A percentile compares a stretch with the other conserved stretches of the same genome.
Evolutionary conservation across 2,888 invertebrate species (phyloP).

Genomic region (Nyleta sp.): DNA sequence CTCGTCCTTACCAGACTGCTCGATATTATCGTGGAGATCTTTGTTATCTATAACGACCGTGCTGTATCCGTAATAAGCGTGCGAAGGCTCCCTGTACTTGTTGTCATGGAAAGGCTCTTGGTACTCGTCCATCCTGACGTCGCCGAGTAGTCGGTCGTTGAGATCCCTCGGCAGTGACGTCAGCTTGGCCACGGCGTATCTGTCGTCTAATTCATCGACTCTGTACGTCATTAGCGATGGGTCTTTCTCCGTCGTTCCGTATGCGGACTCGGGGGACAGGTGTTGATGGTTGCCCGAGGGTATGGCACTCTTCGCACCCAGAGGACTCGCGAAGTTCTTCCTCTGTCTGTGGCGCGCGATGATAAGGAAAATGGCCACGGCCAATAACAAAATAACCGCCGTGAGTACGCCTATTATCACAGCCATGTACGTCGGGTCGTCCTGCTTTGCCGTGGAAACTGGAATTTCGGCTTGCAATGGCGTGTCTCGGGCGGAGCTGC

Average conservation of each 20-base stretch:
- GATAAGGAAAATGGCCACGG: conserved; percentile 85
- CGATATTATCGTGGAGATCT: conserved; percentile 81
- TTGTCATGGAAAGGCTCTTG: conserved; percentile 81
- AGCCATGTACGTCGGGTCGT: conserved; percentile 84
- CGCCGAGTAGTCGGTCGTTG: conserved; percentile 80
- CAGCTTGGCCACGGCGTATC: conserved; percentile 79
- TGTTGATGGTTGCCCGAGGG: conserved; percentile 81
- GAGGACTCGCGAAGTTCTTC: conserved; percentile 83
- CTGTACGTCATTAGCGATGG: conserved; percentile 84
- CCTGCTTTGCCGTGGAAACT: conserved; percentile 82
- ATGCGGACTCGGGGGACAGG: conserved; percentile 84
- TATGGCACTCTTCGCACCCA: conserved; percentile 82
- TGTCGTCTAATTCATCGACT: conserved; percentile 85
- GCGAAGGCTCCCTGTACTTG: conserved; percentile 80
- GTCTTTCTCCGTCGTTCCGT: conserved; percentile 84
- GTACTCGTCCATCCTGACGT: conserved; percentile 81
- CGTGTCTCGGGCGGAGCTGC: conserved; percentile 74
- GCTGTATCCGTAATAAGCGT: conserved; percentile 81
- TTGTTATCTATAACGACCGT: conserved; percentile 82
- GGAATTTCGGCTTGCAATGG: conserved; percentile 77
- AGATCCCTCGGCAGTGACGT: conserved; percentile 80
- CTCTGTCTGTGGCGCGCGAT: conserved; percentile 83
- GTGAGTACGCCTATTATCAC: conserved; percentile 84
- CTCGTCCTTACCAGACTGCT: conserved; percentile 77
- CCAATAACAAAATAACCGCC: conserved; percentile 84